Percentiles rank a stretch among this genome's conserved stretches.
phyloP scores from a whole-genome alignment of 2,113 vertebrate species.

The Petromus typicus region DNA sequence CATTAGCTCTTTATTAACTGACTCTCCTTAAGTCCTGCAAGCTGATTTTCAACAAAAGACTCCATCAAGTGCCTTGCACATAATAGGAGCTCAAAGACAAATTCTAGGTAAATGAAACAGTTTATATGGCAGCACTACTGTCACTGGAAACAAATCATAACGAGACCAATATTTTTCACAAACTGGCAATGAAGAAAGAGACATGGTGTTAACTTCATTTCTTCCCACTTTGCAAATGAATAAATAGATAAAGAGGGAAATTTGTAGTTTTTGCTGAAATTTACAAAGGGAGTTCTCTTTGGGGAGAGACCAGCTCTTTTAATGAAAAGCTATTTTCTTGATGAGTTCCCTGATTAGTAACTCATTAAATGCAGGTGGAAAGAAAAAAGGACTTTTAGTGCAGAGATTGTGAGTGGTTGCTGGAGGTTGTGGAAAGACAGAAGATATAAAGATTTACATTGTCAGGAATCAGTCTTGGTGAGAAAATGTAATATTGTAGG shows the following conservation, averaged over 20 bases:
- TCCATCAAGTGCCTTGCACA: background rate
- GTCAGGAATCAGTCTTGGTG: background rate
- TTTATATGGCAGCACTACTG: constrained; percentile 36
- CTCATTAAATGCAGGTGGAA: background rate
- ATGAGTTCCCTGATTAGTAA: background rate
- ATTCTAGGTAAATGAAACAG: constrained; percentile 54
- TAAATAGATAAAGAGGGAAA: constrained; percentile 28
- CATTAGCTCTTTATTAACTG: background rate
- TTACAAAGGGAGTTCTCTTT: background rate
- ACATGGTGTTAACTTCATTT: background rate
- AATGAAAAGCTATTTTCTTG: background rate
- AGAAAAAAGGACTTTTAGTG: background rate
- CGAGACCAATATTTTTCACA: constrained; percentile 52
- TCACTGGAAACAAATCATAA: constrained; percentile 40
- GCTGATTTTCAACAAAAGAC: background rate
- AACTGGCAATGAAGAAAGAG: background rate
- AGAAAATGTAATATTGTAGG: background rate
- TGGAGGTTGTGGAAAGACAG: background rate
- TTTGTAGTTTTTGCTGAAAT: constrained; percentile 9
- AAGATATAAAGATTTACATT: background rate
- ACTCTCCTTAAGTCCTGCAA: background rate
- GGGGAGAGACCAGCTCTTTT: background rate
- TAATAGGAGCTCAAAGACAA: constrained; percentile 3
- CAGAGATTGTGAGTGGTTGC: background rate
- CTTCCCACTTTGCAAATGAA: constrained; percentile 17